Evolutionary conservation across 2,888 invertebrate genomes (phyloP), one percentile per base, ranked within the genome.

Genomic region (Bibio marci): DNA sequence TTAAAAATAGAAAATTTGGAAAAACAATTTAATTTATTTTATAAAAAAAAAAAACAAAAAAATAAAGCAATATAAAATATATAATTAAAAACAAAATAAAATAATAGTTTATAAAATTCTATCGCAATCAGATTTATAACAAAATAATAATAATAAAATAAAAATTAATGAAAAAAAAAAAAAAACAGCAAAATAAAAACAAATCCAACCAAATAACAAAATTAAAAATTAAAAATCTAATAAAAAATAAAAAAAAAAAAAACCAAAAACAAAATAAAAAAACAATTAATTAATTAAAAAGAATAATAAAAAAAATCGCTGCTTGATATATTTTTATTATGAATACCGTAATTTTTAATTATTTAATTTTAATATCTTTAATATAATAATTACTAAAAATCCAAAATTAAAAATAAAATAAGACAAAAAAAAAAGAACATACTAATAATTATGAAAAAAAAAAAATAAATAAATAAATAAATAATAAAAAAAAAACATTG

Each of bases 241-340:
- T 19, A 33, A 28, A 28, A 28, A 8, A 13, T 28, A 28, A 28
- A 8, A 28, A 7, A 13, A 28, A 8, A 28, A 7, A 7, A 32
- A 7, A 15, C 8, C 7, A 33, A 18, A 15, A 33, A 33, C n/a
- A 4, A 18, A 6, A 33, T 19, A 25, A 26, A 8, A 28, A 31
- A 14, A 27, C 15, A 36, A 36, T 8, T 15, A 25, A 13, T 22
- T n/a, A 8, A 27, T 27, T 27, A 13, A 36, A 11, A 26, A 31
- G 22, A 15, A 17, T 26, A 35, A 35, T 12, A 35, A 30, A 35
- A 14, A 17, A 37, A 41, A 37, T 22, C 36, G 37, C 36, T 41
- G 39, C 39, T 39, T 39, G 39, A n/a, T 39, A 39, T 40, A 36
- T 40, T 40, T 40, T 35, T 36, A 40, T 39, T 39, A 40, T 40